Conservation (phyloP, 2,888 invertebrate species). For the Pinctada fucata region DNA sequence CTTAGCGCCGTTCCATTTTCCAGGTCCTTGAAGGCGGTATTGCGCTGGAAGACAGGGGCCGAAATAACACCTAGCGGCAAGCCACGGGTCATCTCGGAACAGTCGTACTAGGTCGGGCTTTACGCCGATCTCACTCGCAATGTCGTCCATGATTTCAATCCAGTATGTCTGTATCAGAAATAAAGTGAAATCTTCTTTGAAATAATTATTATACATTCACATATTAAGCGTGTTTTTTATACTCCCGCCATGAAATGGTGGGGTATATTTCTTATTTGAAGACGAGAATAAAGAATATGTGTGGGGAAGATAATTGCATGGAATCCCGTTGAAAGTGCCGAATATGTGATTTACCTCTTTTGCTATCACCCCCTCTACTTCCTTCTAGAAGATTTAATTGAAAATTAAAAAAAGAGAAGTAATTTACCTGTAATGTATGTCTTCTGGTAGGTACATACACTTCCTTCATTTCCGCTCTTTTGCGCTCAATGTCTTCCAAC, state of each 20-base stretch:
- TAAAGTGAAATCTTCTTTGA: neutral
- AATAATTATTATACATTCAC: neutral
- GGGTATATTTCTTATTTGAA: too few species aligned
- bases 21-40: conserved; percentile 69
- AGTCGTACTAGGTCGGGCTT: conserved; percentile 62
- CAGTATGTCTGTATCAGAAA: conserved; percentile 67
- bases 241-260: too few species aligned
- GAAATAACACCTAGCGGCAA: conserved; percentile 69
- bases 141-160: conserved; percentile 74
- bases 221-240: neutral
- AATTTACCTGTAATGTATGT: conserved; percentile 66
- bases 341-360: too few species aligned
- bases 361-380: too few species aligned
- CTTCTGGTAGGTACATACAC: conserved; percentile 63
- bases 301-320: neutral
- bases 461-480: conserved; percentile 49
- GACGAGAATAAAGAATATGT: too few species aligned
- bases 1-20: conserved; percentile 63
- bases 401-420: too few species aligned
- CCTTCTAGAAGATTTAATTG: too few species aligned
- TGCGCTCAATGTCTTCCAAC: conserved; percentile 61
- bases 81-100: conserved; percentile 57
- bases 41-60: conserved; percentile 74
- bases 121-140: conserved; percentile 67
- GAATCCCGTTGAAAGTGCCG: too few species aligned